Conservation (phyloP, 2,888 invertebrate genomes). For the Agrypnus murinus region DNA sequence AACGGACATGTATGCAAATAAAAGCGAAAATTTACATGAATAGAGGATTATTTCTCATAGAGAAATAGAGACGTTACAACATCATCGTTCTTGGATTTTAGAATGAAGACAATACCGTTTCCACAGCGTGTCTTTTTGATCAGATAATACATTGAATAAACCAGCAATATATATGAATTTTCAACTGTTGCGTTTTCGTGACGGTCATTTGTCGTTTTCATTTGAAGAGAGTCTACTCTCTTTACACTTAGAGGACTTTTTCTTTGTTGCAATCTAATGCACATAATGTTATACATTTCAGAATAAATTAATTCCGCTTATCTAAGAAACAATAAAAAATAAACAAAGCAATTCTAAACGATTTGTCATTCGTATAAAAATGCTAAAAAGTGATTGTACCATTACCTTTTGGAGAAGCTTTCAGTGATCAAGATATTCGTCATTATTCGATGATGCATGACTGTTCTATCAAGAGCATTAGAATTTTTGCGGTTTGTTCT, state of each 20-base stretch:
- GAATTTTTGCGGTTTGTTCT: constrained; percentile 36
- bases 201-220: constrained; percentile 22
- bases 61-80: constrained; percentile 32
- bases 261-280: no score
- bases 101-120: constrained; percentile 52
- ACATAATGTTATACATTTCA: no score
- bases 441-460: constrained; percentile 45
- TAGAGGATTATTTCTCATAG: constrained; percentile 33
- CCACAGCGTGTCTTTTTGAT: constrained; percentile 51
- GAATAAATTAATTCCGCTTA: not conserved
- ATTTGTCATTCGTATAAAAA: constrained; percentile 37
- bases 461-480: constrained; percentile 25
- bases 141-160: constrained; percentile 35
- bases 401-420: constrained; percentile 30
- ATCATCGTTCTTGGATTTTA: constrained; percentile 26
- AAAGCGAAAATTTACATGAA: constrained; percentile 35
- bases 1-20: constrained; percentile 24
- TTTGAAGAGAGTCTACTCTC: no score
- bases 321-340: not conserved
- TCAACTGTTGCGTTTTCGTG: constrained; percentile 21
- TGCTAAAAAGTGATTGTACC: constrained; percentile 33
- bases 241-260: no score
- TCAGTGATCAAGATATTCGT: constrained; percentile 34
- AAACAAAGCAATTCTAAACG: constrained; percentile 11
- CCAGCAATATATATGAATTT: constrained; percentile 19